Evolutionary conservation across 2,888 invertebrate genomes (phyloP).

Genomic region (Trissonchulus sp.): DNA sequence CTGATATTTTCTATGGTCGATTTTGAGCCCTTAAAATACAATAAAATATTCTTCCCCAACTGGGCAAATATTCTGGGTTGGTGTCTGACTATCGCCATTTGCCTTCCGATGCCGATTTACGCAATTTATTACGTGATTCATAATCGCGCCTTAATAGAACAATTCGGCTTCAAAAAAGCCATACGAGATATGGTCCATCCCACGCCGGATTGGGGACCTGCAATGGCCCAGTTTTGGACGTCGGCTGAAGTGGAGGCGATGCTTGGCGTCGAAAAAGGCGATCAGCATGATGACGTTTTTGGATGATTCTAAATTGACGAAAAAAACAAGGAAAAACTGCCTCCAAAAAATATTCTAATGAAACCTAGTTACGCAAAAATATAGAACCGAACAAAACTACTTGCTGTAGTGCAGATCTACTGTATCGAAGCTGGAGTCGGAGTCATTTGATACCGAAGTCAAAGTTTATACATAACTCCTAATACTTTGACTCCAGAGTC

Average conservation of each 20-base stretch:
- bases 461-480: too few species aligned
- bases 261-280: too few species aligned
- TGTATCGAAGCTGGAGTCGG: too few species aligned
- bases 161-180: background rate
- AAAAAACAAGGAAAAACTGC: too few species aligned
- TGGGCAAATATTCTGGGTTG: slow-evolving; percentile 50
- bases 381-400: too few species aligned
- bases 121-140: slow-evolving; percentile 32
- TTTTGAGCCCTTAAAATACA: slow-evolving; percentile 48
- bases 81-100: slow-evolving; percentile 45
- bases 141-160: background rate
- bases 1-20: slow-evolving; percentile 48
- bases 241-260: slow-evolving; percentile 24
- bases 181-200: background rate
- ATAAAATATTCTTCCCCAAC: slow-evolving; percentile 44
- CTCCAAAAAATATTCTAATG: too few species aligned
- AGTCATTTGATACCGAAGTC: too few species aligned
- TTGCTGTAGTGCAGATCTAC: too few species aligned
- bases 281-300: slow-evolving; percentile 34
- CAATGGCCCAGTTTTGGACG: slow-evolving; percentile 24
- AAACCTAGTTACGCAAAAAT: too few species aligned
- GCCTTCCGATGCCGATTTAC: slow-evolving; percentile 47
- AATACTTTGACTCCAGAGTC: too few species aligned
- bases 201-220: slow-evolving; percentile 28
- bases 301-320: too few species aligned